phyloP scores from a whole-genome alignment of 1,140 invertebrate species.

The Lordiphosa clarofinis region DNA sequence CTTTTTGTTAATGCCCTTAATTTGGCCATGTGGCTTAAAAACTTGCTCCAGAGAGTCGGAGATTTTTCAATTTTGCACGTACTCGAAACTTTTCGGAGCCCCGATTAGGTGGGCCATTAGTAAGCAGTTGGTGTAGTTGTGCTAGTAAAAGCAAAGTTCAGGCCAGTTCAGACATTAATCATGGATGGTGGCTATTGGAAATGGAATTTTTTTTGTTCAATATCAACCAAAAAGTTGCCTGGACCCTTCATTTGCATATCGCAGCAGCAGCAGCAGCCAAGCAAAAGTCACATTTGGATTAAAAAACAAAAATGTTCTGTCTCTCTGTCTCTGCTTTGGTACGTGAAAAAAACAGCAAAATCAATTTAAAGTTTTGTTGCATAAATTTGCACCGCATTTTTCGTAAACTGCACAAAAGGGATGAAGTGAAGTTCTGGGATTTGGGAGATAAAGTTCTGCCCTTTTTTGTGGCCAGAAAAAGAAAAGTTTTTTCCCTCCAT shows the following conservation, averaged over 20 bases:
- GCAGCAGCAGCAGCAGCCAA: slow-evolving; percentile 30
- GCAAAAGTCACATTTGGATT: slow-evolving; percentile 49
- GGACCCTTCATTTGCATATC: slow-evolving; percentile 46
- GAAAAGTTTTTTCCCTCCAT: slow-evolving; percentile 12
- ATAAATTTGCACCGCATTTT: slow-evolving; percentile 65
- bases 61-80: slow-evolving; percentile 41
- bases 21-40: slow-evolving; percentile 41
- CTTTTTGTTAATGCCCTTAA: slow-evolving; percentile 50
- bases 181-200: slow-evolving; percentile 16
- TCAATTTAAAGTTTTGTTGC: slow-evolving; percentile 71
- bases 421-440: slow-evolving; percentile 1
- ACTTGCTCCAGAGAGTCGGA: slow-evolving; percentile 21
- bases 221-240: slow-evolving; percentile 35
- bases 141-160: slow-evolving; percentile 1
- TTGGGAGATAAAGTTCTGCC: slow-evolving; percentile 40
- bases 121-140: slow-evolving; percentile 15
- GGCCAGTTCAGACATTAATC: slow-evolving; percentile 43
- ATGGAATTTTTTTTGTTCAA: slow-evolving; percentile 19
- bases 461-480: slow-evolving; percentile 12
- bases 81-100: slow-evolving; percentile 32
- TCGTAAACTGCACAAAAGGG: slow-evolving; percentile 16
- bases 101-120: slow-evolving; percentile 51
- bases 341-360: slow-evolving; percentile 37
- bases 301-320: slow-evolving; percentile 24
- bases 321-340: not conserved